Evolutionary conservation across 2,888 invertebrate genomes (phyloP).

Genomic region (Drosophila multiciliata): DNA sequence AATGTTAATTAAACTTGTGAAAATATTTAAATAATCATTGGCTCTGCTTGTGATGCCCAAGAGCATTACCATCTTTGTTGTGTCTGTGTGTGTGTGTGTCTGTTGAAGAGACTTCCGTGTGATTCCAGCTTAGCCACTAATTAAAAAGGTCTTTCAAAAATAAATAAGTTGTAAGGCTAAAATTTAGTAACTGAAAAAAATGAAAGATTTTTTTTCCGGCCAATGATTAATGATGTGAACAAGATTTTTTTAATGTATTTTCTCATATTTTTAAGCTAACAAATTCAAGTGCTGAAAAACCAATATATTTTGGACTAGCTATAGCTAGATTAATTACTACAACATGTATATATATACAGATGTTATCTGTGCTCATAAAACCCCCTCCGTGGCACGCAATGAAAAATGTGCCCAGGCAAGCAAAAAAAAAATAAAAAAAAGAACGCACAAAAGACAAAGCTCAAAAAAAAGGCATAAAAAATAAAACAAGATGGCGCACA

Average conservation of each 20-base stretch:
- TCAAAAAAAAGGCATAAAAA: conserved; percentile 9
- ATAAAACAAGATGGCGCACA: conserved; percentile 42
- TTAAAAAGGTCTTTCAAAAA: conserved; percentile 58
- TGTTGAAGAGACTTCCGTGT: not conserved
- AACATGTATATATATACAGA: not conserved
- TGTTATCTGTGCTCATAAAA: not conserved
- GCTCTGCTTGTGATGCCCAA: conserved; percentile 17
- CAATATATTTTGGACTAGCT: not conserved
- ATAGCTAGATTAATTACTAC: not conserved
- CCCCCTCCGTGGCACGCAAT: not conserved
- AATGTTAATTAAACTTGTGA: conserved; percentile 71
- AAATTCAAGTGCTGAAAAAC: not conserved
- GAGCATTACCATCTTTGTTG: conserved; percentile 18
- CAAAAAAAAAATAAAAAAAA: conserved; percentile 10
- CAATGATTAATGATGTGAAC: not conserved
- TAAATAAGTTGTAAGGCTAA: not conserved
- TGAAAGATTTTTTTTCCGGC: too few species aligned
- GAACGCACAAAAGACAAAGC: conserved; percentile 31
- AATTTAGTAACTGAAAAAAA: too few species aligned
- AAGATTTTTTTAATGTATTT: not conserved
- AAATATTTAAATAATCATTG: conserved; percentile 52
- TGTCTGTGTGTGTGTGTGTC: not conserved
- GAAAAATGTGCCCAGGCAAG: conserved; percentile 42
- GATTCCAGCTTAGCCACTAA: conserved; percentile 39
- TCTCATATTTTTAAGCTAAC: not conserved